A percentile compares a stretch with the other conserved stretches of the same genome.
phyloP scores from a whole-genome alignment of 2,797 vertebrate species.

The Notolepis coatsorum region DNA sequence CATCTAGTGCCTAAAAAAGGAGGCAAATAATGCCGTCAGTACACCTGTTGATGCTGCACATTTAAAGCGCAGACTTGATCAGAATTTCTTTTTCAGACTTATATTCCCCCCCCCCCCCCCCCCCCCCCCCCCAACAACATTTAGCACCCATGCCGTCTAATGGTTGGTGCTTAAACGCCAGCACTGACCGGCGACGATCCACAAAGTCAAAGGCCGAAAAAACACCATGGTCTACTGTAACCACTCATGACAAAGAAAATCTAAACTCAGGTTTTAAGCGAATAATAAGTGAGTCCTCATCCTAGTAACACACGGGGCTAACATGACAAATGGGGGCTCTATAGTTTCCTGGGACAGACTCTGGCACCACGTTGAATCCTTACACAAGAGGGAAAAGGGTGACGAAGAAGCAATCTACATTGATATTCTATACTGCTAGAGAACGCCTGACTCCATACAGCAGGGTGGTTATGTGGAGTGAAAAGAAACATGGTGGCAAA shows the following conservation, averaged over 20 bases:
- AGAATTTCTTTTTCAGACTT: too few relatives aligned
- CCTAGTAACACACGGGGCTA: constrained; percentile 43
- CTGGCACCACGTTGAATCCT: constrained; percentile 17
- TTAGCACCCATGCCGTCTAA: too few relatives aligned
- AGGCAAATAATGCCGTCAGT: too few relatives aligned
- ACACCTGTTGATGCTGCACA: too few relatives aligned
- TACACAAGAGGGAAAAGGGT: constrained; percentile 27
- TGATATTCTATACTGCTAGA: constrained; percentile 52
- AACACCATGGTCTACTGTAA: constrained; percentile 41
- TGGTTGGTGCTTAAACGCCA: too few relatives aligned
- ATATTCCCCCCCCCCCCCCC: too few relatives aligned
- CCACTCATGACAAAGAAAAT: constrained; percentile 7
- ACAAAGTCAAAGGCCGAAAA: too few relatives aligned
- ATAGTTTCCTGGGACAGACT: not conserved
- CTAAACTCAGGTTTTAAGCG: constrained; percentile 5
- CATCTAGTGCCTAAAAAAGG: too few relatives aligned
- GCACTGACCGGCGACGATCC: too few relatives aligned
- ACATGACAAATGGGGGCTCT: constrained; percentile 42
- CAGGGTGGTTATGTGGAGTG: constrained; percentile 35
- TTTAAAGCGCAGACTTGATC: too few relatives aligned
- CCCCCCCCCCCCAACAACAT: too few relatives aligned
- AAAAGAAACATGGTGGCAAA: constrained; percentile 8
- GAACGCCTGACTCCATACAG: constrained; percentile 30
- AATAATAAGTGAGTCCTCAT: constrained; percentile 27
- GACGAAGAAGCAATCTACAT: constrained; percentile 19